Base-by-base conservation (phyloP, 2,113 vertebrate genomes). In the Sylvilagus bachmani region DNA sequence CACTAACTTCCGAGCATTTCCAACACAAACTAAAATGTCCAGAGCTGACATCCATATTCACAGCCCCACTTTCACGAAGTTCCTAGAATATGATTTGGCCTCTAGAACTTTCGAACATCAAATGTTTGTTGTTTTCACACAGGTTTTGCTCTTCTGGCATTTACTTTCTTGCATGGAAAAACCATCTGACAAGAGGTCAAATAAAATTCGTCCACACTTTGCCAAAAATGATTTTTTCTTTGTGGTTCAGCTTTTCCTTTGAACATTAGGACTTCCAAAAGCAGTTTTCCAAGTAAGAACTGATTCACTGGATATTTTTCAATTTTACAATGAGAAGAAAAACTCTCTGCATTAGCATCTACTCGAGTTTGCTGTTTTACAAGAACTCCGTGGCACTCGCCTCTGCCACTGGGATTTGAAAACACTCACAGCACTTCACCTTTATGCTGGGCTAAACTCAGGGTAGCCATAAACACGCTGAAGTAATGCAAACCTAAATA, bases 401-500 rank as follows among this genome's bases (percentile, higher is more conserved):
- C 88, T 89, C 86, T 70, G 86, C 69, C 33, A 75, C 77, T 29
- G 71, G 97, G 64, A 95, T 82, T 92, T 84, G 9, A 92, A 82
- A 94, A 92, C 7, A 2, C 81, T 96, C 90, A 4, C 81, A 90
- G 71, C 13, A 29, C 93, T 95, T 92, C 85, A 92, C 97, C 95
- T 83, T 96, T 96, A 91, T 6, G 55, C 81, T 62, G n/a, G 81
- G 71, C 87, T 96, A 85, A 92, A 79, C 55, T 91, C 29, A 6
- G 91, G 92, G 64, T 33, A 92, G 92, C 79, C 36, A 82, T 92
- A 97, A 98, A 95, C 89, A 79, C 96, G 96, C 22, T 71, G 86
- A 97, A 97, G 96, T 92, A 77, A 96, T 89, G 51, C 95, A 96
- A 98, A 97, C 95, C 90, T 80, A 91, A 97, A 98, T 97, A 96